phyloP scores from a whole-genome alignment of 2,113 vertebrate species.

The Pseudorectes ferrugineus region DNA sequence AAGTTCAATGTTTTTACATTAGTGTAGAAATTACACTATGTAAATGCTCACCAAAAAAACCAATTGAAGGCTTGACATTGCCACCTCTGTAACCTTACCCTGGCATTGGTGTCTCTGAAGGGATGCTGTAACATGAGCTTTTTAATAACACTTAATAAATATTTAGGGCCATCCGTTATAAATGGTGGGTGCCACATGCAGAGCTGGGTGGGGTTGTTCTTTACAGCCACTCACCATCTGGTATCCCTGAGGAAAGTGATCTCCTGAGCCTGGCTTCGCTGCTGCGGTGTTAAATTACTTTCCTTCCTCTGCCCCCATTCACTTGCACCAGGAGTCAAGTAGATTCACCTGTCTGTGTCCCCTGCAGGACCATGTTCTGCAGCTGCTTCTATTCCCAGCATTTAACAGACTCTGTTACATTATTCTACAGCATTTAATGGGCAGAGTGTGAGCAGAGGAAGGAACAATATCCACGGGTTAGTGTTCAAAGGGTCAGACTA shows the following conservation, averaged over 20 bases:
- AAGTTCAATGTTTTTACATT: not conserved
- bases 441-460: not conserved
- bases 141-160: constrained; percentile 52
- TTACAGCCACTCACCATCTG: constrained; percentile 81
- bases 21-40: not conserved
- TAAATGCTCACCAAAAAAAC: not conserved
- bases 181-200: constrained; percentile 71
- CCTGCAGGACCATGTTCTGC: constrained; percentile 54
- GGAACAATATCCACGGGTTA: not conserved
- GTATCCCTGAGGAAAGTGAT: constrained; percentile 71
- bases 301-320: not conserved
- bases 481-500: not conserved
- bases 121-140: constrained; percentile 65
- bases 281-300: constrained; percentile 10
- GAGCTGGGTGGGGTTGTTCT: constrained; percentile 60
- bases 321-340: constrained; percentile 68
- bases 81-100: constrained; percentile 60
- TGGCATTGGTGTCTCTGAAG: constrained; percentile 30
- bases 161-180: constrained; percentile 59
- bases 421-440: not conserved
- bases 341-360: constrained; percentile 65
- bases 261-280: not conserved
- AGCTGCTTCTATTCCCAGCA: not conserved
- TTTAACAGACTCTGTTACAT: not conserved
- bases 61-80: not conserved